These are phyloP conservation scores for Cheirogaleus medius DNA, from an alignment of 2,113 vertebrate species.

Conservation along the genomic window DNA sequence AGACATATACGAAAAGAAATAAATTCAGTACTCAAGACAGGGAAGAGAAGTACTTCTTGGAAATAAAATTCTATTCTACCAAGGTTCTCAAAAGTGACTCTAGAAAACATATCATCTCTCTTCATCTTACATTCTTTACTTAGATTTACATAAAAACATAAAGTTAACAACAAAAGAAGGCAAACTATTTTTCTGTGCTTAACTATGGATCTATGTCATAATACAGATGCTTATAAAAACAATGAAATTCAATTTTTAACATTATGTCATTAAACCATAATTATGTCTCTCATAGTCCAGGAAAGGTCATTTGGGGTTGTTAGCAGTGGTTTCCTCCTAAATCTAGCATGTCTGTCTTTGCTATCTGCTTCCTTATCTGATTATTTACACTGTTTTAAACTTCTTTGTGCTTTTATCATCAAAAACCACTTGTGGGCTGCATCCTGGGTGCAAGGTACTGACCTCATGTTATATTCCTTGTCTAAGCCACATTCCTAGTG, in stretches of 20 bases:
- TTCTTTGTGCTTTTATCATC: conserved; percentile 28
- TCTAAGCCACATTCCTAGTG: not conserved
- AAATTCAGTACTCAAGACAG: not conserved
- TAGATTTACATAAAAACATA: not conserved
- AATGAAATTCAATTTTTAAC: conserved; percentile 31
- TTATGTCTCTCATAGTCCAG: not conserved
- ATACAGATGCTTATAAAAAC: not conserved
- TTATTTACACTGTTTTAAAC: conserved; percentile 41
- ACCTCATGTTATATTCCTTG: not conserved
- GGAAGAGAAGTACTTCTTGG: not conserved
- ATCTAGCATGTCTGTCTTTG: not conserved
- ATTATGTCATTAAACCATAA: conserved; percentile 21
- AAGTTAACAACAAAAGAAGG: not conserved
- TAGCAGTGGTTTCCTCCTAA: not conserved
- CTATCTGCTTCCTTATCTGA: conserved; percentile 49
- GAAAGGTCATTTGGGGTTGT: not conserved
- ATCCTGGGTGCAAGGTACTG: not conserved
- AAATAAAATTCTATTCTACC: not conserved
- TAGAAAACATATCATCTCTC: not conserved
- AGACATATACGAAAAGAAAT: not conserved
- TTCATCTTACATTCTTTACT: not conserved
- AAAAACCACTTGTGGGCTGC: conserved; percentile 1
- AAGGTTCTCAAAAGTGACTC: not conserved
- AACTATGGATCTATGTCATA: not conserved
- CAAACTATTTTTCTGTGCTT: not conserved